Conservation (phyloP, 2,797 vertebrate species). For the Hirundo rustica region DNA sequence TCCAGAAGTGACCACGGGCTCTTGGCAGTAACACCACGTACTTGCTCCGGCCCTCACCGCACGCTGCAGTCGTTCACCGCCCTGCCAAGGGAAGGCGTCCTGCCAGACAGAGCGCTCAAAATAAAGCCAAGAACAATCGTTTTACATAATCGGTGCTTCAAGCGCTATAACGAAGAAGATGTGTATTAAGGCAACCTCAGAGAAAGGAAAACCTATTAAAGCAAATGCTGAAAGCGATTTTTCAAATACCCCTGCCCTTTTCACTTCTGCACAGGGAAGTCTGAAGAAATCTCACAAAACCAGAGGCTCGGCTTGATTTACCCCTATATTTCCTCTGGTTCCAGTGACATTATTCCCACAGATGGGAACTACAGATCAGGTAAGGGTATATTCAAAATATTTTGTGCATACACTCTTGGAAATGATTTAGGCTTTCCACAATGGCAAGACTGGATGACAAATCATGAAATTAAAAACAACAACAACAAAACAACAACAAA, state of each 20-base stretch:
- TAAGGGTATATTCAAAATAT: not conserved
- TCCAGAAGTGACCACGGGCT: slow-evolving; percentile 60
- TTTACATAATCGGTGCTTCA: not conserved
- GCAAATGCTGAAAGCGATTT: not conserved
- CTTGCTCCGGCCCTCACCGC: slow-evolving; percentile 39
- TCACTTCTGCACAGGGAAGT: not conserved
- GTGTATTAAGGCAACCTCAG: not conserved
- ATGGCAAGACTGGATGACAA: not conserved
- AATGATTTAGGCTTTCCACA: not conserved
- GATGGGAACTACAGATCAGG: not conserved
- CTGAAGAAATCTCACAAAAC: not conserved
- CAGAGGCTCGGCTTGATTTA: not conserved
- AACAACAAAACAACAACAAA: not conserved
- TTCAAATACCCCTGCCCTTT: not conserved
- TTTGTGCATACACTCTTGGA: not conserved
- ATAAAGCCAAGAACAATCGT: not conserved
- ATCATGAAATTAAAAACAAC: not conserved
- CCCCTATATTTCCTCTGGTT: not conserved
- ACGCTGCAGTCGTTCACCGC: not conserved
- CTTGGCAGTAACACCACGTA: slow-evolving; percentile 50
- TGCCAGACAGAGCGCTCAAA: not conserved
- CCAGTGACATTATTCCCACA: not conserved
- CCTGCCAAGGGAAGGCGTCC: slow-evolving; percentile 34
- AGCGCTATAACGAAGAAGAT: not conserved
- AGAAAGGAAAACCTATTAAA: not conserved